Percentiles rank a stretch among this genome's conserved stretches.
Conservation (phyloP, 2,888 invertebrate genomes). For the Eumerus sabulonum region DNA sequence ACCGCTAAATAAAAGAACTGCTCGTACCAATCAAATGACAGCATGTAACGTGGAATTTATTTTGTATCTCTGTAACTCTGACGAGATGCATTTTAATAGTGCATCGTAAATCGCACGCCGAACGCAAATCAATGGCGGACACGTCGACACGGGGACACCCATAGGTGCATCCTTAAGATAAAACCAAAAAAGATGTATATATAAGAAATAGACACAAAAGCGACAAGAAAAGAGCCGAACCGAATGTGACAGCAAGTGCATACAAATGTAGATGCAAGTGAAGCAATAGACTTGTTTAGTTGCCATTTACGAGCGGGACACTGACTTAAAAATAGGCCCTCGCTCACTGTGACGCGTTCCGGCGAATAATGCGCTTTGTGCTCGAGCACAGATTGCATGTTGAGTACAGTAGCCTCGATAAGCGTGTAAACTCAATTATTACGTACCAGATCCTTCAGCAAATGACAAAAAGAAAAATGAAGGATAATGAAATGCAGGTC, state of each 20-base stretch:
- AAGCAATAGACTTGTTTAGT: neutral
- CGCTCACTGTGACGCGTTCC: constrained; percentile 32
- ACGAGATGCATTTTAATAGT: constrained; percentile 24
- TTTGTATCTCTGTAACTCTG: constrained; percentile 46
- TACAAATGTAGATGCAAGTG: neutral
- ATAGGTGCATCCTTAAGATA: constrained; percentile 61
- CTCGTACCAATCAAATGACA: constrained; percentile 54
- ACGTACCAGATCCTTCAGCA: too few species aligned
- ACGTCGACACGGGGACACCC: constrained; percentile 22
- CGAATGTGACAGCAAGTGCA: constrained; percentile 27
- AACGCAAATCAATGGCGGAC: constrained; percentile 43
- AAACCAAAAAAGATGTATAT: too few species aligned
- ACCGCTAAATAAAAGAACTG: constrained; percentile 24
- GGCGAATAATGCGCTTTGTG: constrained; percentile 63
- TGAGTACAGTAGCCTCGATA: constrained; percentile 55
- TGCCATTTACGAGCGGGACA: constrained; percentile 31
- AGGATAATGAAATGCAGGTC: too few species aligned
- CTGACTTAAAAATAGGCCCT: constrained; percentile 66
- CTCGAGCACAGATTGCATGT: constrained; percentile 41
- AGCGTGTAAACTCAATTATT: neutral
- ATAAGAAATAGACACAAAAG: constrained; percentile 52
- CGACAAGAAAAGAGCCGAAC: constrained; percentile 5
- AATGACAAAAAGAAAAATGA: too few species aligned
- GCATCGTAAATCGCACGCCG: constrained; percentile 40
- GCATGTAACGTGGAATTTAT: constrained; percentile 60